A percentile compares a stretch with the other conserved stretches of the same genome.
Evolutionary conservation across 2,888 invertebrate species (phyloP).

Genomic region (Lasioglossum oenotherae): DNA sequence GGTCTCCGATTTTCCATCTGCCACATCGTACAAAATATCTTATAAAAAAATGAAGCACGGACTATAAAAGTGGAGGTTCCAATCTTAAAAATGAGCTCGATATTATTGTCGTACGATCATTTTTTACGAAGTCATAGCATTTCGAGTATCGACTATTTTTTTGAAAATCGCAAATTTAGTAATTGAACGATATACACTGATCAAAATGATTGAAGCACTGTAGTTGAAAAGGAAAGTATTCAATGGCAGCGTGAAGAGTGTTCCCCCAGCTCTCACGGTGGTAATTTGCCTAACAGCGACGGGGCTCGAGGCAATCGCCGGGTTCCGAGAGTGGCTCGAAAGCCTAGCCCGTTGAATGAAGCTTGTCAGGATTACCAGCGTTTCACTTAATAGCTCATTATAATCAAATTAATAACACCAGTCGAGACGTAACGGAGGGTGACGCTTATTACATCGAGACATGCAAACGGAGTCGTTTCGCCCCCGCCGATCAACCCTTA

Average conservation of each 20-base stretch:
- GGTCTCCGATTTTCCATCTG: too few species aligned
- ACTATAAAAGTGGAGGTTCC: background rate
- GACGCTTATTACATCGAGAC: constrained; percentile 76
- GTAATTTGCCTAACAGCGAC: constrained; percentile 78
- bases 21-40: background rate
- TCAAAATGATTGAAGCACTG: background rate
- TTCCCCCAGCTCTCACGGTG: constrained; percentile 57
- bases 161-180: background rate
- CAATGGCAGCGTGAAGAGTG: constrained; percentile 21
- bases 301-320: constrained; percentile 68
- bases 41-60: background rate
- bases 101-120: background rate
- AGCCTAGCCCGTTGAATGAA: constrained; percentile 75
- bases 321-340: constrained; percentile 54
- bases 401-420: constrained; percentile 82
- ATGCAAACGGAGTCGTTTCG: constrained; percentile 72
- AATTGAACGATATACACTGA: background rate
- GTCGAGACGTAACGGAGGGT: constrained; percentile 65
- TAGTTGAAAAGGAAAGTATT: constrained; percentile 7
- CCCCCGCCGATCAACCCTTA: constrained; percentile 45
- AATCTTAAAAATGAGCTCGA: background rate
- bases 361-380: constrained; percentile 78
- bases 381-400: constrained; percentile 81
- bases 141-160: background rate
- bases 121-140: background rate